These are phyloP conservation scores for Dolichomitus sp. DNA, from an alignment of 2,888 invertebrate species.

Conservation along the genomic window DNA sequence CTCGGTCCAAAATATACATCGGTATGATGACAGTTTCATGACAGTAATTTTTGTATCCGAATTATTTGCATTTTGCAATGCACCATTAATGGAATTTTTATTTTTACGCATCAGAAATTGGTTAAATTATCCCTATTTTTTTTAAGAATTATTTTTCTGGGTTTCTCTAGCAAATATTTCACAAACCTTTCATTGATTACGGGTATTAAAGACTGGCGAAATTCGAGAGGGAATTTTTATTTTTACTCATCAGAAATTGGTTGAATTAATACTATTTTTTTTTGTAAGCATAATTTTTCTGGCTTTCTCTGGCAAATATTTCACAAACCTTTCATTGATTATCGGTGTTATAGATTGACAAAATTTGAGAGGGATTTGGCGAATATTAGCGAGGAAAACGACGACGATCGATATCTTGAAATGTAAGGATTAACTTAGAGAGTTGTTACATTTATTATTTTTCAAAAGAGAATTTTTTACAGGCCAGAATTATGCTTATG, in stretches of 20 bases:
- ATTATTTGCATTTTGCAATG: too few relatives aligned
- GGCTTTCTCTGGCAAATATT: background rate
- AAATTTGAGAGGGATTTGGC: slow-evolving; percentile 69
- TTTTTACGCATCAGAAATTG: background rate
- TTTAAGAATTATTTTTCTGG: background rate
- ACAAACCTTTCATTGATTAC: background rate
- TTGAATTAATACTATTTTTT: background rate
- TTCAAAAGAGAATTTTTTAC: background rate
- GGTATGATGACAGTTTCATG: too few relatives aligned
- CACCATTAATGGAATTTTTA: too few relatives aligned
- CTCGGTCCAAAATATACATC: too few relatives aligned
- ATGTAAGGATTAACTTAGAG: background rate
- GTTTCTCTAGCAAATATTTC: background rate
- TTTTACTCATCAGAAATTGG: background rate
- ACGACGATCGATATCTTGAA: slow-evolving; percentile 13
- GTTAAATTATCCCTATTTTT: background rate
- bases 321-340: background rate
- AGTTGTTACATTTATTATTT: background rate
- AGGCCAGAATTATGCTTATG: slow-evolving; percentile 59
- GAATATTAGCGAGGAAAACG: background rate
- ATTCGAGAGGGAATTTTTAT: slow-evolving; percentile 63
- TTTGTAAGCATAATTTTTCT: background rate
- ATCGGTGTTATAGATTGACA: slow-evolving; percentile 66
- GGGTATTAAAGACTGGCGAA: slow-evolving; percentile 67
- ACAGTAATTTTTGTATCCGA: too few relatives aligned